A percentile compares a stretch with the other conserved stretches of the same genome.
These are phyloP conservation scores for Coranthus polyacanthus DNA, from an alignment of 2,797 vertebrate genomes.

Conservation along the genomic window DNA sequence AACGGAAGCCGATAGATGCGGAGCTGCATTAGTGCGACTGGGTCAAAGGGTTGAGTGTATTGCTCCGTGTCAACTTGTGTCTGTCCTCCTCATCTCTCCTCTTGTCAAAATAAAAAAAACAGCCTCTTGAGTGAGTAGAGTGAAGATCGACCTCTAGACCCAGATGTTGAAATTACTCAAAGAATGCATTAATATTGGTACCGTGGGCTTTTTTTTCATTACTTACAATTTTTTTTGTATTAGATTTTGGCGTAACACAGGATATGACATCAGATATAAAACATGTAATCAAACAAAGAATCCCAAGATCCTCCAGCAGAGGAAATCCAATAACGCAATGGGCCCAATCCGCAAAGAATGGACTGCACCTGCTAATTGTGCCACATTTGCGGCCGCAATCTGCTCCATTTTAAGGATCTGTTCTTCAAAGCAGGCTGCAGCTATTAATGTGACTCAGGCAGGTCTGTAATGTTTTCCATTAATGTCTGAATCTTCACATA, in stretches of 20 bases:
- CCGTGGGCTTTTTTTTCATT: slow-evolving; percentile 2
- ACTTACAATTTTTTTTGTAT: background rate
- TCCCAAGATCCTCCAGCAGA: no score
- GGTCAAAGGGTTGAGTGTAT: slow-evolving; percentile 66
- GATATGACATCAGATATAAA: no score
- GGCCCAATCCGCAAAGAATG: no score
- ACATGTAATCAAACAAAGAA: no score
- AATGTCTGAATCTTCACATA: no score
- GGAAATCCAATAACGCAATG: no score
- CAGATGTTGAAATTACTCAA: slow-evolving; percentile 15
- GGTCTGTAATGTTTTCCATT: no score
- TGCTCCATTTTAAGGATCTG: no score
- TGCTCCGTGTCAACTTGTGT: slow-evolving; percentile 45
- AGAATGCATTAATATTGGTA: slow-evolving; percentile 18
- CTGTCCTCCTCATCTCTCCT: slow-evolving; percentile 33
- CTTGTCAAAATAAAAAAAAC: slow-evolving; percentile 23
- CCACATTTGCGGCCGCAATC: background rate
- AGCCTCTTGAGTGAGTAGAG: slow-evolving; percentile 44
- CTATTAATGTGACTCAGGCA: no score
- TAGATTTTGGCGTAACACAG: no score
- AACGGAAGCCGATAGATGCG: slow-evolving; percentile 57
- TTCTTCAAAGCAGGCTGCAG: no score
- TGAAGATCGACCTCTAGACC: slow-evolving; percentile 40
- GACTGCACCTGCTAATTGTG: no score
- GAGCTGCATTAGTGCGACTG: slow-evolving; percentile 21